Base-by-base conservation (phyloP, 2,113 vertebrate genomes). In the Ellobius talpinus region DNA sequence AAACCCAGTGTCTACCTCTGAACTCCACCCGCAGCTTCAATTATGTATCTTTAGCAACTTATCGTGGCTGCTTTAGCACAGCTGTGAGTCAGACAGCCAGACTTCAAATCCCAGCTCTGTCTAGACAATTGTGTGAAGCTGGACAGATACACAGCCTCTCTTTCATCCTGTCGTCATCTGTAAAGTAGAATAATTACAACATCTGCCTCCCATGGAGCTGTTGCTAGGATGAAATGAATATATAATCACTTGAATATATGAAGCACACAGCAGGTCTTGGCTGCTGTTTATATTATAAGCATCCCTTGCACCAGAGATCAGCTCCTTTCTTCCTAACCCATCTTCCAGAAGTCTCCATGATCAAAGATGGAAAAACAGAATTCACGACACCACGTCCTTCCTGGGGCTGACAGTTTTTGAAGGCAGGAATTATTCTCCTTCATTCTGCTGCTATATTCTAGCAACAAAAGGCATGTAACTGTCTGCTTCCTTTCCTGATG, bases 41-140 rank as follows among this genome's bases (percentile, higher is more conserved):
- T 36, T 50, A 68, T 36, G 42, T 33, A 47, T 86, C 4, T 17
- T 47, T 74, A 70, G 45, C 3, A 50, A 61, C 9, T 8, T 17
- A 36, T 5, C 3, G 0, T 31, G 61, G 52, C 61, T 72, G 61
- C 85, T 50, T 14, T 50, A 52, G 47, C 50, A 70, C 50, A 90
- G 55, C 4, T 66, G 7, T 84, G 39, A 61, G n/a, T 52, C 70
- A 78, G 26, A 24, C 21, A 65, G 14, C n/a, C 45, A 29, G 52
- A 31, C 70, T 84, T 89, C 77, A 78, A 70, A 85, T 55, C 85
- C 85, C 33, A 89, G 50, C 77, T 96, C 68, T 72, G 36, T 63
- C 61, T 74, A 61, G 68, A 78, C 16, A 36, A 47, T 29, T 55
- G 26, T 52, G 84, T 63, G 68, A 77, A n/a, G 23, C 39, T 72